Base-by-base conservation (phyloP, 2,797 vertebrate genomes). In the Megalops cyprinoides region DNA sequence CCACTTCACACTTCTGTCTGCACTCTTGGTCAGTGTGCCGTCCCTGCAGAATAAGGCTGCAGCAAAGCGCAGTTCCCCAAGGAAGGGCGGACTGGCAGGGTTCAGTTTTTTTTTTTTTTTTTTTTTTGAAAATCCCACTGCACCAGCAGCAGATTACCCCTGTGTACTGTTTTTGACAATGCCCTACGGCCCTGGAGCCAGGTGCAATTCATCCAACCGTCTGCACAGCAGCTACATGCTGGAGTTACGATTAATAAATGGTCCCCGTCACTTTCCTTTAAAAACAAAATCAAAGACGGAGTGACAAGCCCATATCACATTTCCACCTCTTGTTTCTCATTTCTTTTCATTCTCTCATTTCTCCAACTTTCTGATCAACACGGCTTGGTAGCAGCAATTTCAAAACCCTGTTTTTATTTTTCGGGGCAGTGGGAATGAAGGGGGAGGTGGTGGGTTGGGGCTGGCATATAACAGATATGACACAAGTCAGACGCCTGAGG, bases 391-490 rank as follows among this genome's bases (percentile, higher is more conserved):
- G 44, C 23, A 9, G 71, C 28, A 49, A 49, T 81, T 42, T 76
- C 18, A 56, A 76, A 39, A 37, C 39, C 48, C 28, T 25, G n/a
- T 56, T 34, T 56, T 44, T 51, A 58, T 39, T 14, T 23, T 14
- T 31, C 37, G 15, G 7, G 67, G 67, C 15, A 1, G 56, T 12
- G 1, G 62, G 31, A 34, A 20, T 39, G 15, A 67, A 5, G 31
- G 14, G 62, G 4, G 5, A 34, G 20, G 34, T 18, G 62, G 34
- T 28, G 31, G 34, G 28, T 25, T 9, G 34, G 23, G 60, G 60
- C 9, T 81, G 60, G 49, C 65, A 71, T 79, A 74, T 80, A 82
- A 82, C 81, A 87, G 83, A 87, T 85, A 85, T 34, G 82, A 74
- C 73, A 65, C 78, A 74, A 84, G 82, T 74, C 77, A 82, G 82